A percentile compares a stretch with the other conserved stretches of the same genome.
phyloP scores from a whole-genome alignment of 2,888 invertebrate genomes.

The Chrysodeixis includens region DNA sequence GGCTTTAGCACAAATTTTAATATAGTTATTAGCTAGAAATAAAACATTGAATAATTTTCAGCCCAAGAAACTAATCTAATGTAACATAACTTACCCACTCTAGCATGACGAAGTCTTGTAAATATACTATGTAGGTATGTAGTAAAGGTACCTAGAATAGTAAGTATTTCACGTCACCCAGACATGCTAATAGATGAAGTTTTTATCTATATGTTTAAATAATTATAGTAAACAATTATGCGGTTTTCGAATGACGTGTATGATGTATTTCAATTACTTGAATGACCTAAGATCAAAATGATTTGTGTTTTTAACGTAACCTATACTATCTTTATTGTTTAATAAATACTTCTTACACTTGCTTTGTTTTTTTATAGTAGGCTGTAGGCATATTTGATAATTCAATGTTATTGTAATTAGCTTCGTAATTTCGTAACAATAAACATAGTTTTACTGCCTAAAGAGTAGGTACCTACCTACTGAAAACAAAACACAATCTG shows the following conservation, averaged over 20 bases:
- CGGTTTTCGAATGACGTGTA: background rate
- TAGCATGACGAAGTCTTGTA: too few relatives aligned
- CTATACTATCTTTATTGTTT: background rate
- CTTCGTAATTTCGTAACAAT: background rate
- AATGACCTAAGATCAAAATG: background rate
- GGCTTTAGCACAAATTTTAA: too few relatives aligned
- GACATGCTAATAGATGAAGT: background rate
- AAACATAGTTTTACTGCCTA: slow-evolving; percentile 6
- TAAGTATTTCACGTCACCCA: background rate
- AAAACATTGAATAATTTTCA: too few relatives aligned
- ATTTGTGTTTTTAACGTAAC: background rate
- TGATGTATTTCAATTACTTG: background rate
- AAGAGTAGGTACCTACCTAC: too few relatives aligned
- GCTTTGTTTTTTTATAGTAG: background rate
- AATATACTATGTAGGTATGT: background rate
- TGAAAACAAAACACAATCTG: slow-evolving; percentile 22
- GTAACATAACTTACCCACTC: too few relatives aligned
- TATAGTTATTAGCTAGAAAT: too few relatives aligned
- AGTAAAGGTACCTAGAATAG: background rate
- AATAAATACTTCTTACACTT: background rate
- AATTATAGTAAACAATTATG: background rate
- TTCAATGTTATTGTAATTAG: background rate
- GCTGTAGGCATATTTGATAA: slow-evolving; percentile 14
- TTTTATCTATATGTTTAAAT: background rate
- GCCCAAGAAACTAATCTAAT: too few relatives aligned